These are phyloP conservation scores for Microcebus griseorufus DNA, from an alignment of 2,113 vertebrate genomes.

Conservation along the genomic window DNA sequence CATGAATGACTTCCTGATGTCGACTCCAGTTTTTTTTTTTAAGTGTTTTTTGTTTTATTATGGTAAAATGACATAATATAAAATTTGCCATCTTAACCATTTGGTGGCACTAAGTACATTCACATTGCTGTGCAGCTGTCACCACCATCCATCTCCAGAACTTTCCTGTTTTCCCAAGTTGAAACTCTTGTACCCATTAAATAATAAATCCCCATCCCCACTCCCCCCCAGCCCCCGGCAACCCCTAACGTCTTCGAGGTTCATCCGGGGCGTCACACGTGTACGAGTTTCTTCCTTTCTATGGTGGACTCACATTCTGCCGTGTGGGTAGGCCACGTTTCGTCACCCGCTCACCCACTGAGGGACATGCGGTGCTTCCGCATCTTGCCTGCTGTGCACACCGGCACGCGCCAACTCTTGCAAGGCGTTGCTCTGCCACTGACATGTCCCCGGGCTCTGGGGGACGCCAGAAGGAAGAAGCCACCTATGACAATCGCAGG, in stretches of 20 bases:
- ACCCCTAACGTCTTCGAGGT: rapidly evolving
- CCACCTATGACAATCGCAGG: rapidly evolving
- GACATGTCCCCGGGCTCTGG: not conserved
- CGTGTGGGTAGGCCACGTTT: rapidly evolving
- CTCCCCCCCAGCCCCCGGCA: rapidly evolving
- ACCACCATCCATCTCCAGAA: not conserved
- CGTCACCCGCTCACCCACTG: rapidly evolving
- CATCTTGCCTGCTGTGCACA: not conserved
- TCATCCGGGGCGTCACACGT: rapidly evolving
- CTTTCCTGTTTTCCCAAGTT: too few species aligned
- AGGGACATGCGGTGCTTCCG: rapidly evolving
- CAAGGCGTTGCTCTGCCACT: rapidly evolving
- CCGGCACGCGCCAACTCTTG: rapidly evolving
- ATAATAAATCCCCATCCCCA: not conserved
- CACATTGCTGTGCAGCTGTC: not conserved
- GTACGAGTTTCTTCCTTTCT: not conserved
- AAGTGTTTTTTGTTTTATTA: not conserved
- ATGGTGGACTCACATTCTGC: rapidly evolving
- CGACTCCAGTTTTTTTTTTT: not conserved
- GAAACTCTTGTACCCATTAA: not conserved
- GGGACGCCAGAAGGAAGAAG: not conserved
- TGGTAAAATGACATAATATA: not conserved
- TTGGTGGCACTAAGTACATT: not conserved
- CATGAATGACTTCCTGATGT: not conserved
- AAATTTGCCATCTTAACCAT: not conserved